Percentiles rank a stretch among this genome's conserved stretches.
These are phyloP conservation scores for Phrynocephalus versicolor DNA, from an alignment of 2,113 vertebrate genomes.

Conservation along the genomic window DNA sequence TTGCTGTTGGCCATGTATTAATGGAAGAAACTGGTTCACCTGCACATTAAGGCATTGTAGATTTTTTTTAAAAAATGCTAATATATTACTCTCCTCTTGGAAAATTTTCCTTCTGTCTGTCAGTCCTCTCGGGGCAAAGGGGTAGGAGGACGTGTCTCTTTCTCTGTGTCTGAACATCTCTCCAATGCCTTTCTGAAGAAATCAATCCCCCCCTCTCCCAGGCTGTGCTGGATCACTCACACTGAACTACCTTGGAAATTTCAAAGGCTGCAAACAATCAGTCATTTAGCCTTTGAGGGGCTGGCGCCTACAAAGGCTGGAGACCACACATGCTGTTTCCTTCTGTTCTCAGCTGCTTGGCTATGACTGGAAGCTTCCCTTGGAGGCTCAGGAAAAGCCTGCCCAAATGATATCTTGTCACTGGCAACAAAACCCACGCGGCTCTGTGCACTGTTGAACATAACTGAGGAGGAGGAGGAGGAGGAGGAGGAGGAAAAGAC, in stretches of 20 bases:
- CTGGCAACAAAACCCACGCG: constrained; percentile 18
- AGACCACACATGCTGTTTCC: constrained; percentile 50
- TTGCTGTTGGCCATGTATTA: neutral
- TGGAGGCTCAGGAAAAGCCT: constrained; percentile 34
- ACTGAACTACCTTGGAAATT: constrained; percentile 34
- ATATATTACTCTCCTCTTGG: neutral
- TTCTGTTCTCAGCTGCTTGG: constrained; percentile 37
- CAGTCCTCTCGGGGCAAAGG: neutral
- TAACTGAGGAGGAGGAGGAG: constrained; percentile 50
- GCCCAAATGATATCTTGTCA: constrained; percentile 29
- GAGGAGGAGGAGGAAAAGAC: neutral
- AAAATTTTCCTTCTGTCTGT: constrained; percentile 16
- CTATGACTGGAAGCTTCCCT: constrained; percentile 29
- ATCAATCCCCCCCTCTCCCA: neutral
- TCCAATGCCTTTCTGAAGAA: constrained; percentile 18
- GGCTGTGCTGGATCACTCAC: constrained; percentile 2
- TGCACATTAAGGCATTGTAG: neutral
- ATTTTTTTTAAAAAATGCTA: constrained; percentile 20
- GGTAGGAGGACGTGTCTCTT: neutral
- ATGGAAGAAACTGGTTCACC: neutral
- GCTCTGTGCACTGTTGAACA: constrained; percentile 35
- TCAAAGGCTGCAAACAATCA: constrained; percentile 49
- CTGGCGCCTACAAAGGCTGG: constrained; percentile 32
- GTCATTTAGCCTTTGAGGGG: constrained; percentile 39
- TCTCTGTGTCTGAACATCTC: constrained; percentile 7